Conservation (phyloP, 2,113 vertebrate species). For the Oryzias javanicus region DNA sequence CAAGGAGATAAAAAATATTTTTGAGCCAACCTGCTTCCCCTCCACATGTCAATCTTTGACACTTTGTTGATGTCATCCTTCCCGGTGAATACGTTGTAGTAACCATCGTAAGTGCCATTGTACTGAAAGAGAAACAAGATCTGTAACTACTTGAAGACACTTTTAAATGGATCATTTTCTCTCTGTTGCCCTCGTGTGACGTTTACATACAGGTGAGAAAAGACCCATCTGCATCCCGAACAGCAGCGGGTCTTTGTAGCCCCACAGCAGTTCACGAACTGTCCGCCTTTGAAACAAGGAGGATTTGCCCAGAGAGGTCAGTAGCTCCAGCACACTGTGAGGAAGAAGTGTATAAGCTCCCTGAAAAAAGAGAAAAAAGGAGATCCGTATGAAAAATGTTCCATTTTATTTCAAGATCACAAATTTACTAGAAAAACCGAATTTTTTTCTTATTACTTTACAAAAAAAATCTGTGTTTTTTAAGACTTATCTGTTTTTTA, state of each 20-base stretch:
- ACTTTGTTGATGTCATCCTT: conserved; percentile 82
- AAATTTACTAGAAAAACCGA: no score
- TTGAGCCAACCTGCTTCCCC: conserved; percentile 76
- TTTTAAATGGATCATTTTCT: background rate
- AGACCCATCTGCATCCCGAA: conserved; percentile 64
- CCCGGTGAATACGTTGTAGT: conserved; percentile 84
- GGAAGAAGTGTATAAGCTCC: conserved; percentile 70
- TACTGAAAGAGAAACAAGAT: conserved; percentile 72
- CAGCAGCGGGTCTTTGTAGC: conserved; percentile 84
- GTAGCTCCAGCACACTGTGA: conserved; percentile 55
- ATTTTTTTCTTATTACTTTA: no score
- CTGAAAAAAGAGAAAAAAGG: conserved; percentile 62
- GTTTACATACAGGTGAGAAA: conserved; percentile 81
- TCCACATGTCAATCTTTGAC: conserved; percentile 82
- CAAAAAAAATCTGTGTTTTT: no score
- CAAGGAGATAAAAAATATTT: no score
- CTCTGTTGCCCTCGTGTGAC: background rate
- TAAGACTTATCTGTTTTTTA: no score
- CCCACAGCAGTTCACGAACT: conserved; percentile 89
- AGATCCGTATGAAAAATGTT: background rate
- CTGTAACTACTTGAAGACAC: no score
- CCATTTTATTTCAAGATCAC: no score
- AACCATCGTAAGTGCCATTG: conserved; percentile 85
- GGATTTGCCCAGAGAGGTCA: conserved; percentile 74
- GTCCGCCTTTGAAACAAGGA: conserved; percentile 83